Conservation (phyloP, 2,113 vertebrate species). For the Cervus canadensis region DNA sequence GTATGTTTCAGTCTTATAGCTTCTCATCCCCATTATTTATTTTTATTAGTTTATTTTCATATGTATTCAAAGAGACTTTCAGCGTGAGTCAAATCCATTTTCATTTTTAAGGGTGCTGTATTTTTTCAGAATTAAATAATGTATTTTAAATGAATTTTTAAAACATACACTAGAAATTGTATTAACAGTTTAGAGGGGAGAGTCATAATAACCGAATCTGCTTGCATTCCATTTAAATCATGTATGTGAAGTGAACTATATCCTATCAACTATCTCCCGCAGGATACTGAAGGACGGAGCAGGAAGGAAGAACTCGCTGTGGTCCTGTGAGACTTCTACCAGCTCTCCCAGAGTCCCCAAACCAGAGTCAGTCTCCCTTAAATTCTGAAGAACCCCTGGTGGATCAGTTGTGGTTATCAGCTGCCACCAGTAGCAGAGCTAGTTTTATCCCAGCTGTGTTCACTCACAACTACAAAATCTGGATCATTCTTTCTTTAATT, state of each 20-base stretch:
- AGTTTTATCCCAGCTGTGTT: rapidly evolving
- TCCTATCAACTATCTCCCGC: background rate
- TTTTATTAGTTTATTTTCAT: constrained; percentile 39
- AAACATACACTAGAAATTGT: background rate
- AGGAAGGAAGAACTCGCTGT: background rate
- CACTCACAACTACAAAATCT: background rate
- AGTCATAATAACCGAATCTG: background rate
- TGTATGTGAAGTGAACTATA: background rate
- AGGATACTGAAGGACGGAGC: background rate
- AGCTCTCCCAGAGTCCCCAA: background rate
- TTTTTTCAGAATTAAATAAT: constrained; percentile 23
- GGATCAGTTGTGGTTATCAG: no score
- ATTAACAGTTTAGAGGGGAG: background rate
- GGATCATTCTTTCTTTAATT: background rate
- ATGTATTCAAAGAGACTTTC: background rate
- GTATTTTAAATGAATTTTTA: background rate
- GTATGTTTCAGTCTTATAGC: background rate
- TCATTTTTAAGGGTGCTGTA: background rate
- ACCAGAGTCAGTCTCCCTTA: background rate
- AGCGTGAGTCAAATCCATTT: constrained; percentile 12
- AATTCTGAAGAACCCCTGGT: background rate
- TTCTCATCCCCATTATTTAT: background rate
- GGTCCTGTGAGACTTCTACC: background rate
- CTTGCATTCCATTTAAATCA: background rate
- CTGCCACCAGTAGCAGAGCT: background rate